Percentiles rank a stretch among this genome's conserved stretches.
Conservation (phyloP, 2,797 vertebrate genomes). For the Pantherophis vulpinus region DNA sequence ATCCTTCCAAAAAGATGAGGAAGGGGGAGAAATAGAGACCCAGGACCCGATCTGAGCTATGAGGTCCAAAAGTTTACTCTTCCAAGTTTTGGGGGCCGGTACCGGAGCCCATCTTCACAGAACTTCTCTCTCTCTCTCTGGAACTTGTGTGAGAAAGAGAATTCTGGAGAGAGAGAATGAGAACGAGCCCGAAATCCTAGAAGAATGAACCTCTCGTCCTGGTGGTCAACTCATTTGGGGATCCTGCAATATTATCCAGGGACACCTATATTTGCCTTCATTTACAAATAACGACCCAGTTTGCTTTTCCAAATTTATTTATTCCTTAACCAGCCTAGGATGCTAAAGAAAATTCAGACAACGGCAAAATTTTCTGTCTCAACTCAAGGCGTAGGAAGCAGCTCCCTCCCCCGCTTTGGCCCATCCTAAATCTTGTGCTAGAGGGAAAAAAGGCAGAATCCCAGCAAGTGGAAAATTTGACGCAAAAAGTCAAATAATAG, state of each 20-base stretch:
- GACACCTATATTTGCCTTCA: background rate
- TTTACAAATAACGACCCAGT: background rate
- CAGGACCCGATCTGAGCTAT: no score
- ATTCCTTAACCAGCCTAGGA: background rate
- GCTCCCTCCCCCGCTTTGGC: background rate
- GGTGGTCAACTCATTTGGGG: background rate
- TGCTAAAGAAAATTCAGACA: background rate
- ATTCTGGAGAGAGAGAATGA: no score
- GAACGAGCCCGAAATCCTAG: no score
- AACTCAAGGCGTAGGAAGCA: background rate
- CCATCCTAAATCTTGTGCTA: background rate
- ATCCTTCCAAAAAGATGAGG: background rate
- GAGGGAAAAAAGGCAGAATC: background rate
- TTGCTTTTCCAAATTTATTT: background rate
- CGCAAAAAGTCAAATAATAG: background rate
- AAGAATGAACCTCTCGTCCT: background rate
- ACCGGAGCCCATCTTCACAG: no score
- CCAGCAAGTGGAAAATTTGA: slow-evolving; percentile 1
- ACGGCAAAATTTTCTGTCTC: background rate
- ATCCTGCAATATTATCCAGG: background rate
- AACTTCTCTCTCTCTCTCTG: no score
- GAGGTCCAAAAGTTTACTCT: background rate
- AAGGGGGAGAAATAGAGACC: background rate
- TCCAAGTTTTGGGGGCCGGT: background rate
- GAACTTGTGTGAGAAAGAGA: no score